Conservation (phyloP, 92 coral and sea anemone species). For the Pocillopora meandrina region DNA sequence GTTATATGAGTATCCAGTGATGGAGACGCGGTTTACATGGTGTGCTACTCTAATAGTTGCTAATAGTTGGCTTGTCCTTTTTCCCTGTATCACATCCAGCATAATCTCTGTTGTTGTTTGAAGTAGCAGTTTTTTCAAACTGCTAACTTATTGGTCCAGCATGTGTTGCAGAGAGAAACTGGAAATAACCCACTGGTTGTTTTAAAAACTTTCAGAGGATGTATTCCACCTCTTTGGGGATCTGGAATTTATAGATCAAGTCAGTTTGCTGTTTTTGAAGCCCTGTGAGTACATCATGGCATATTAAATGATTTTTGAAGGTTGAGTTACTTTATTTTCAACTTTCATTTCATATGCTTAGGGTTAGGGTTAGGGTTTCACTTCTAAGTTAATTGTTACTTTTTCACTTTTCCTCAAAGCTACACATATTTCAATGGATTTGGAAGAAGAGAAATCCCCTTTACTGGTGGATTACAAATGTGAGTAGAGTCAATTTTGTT, state of each 20-base stretch:
- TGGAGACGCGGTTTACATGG: too few species aligned
- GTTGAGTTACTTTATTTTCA: background rate
- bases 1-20: too few species aligned
- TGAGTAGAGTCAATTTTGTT: constrained; percentile 1
- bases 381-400: background rate
- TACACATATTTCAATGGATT: constrained; percentile 72
- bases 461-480: constrained; percentile 87
- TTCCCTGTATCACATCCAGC: too few species aligned
- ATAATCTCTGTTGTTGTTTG: too few species aligned
- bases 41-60: too few species aligned
- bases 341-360: too few species aligned
- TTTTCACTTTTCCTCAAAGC: constrained; percentile 21
- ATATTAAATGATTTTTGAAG: too few species aligned
- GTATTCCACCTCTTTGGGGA: constrained; percentile 93
- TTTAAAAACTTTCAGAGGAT: constrained; percentile 61
- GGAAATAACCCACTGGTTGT: background rate
- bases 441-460: constrained; percentile 75
- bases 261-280: constrained; percentile 94
- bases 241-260: constrained; percentile 93
- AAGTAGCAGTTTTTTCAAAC: too few species aligned
- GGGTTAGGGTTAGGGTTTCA: background rate
- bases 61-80: too few species aligned
- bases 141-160: background rate
- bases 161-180: background rate
- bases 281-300: constrained; percentile 59